Percentiles rank a stretch among this genome's conserved stretches.
phyloP scores from a whole-genome alignment of 30 jellyfish, hydroid and myxozoan genomes.

The Cassiopea xamachana region DNA sequence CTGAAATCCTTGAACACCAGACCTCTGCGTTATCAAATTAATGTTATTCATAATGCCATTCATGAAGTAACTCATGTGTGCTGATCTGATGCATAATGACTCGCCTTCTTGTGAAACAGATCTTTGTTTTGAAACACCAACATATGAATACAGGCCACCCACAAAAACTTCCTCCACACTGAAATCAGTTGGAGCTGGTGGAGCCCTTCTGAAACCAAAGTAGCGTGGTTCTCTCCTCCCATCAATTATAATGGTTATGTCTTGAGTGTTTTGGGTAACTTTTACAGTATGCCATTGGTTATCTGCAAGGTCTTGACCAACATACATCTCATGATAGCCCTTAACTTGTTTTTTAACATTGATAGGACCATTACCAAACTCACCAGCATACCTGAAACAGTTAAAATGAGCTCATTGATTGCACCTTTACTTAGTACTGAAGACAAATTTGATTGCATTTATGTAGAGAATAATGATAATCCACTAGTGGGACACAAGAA shows the following conservation, averaged over 20 bases:
- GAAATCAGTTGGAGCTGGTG: conserved; percentile 93
- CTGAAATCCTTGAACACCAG: conserved; percentile 12
- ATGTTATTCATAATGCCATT: conserved; percentile 74
- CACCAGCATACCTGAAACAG: conserved; percentile 91
- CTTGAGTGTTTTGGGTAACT: conserved; percentile 84
- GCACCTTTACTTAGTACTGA: too few species aligned
- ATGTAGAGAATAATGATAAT: too few species aligned
- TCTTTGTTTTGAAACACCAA: conserved; percentile 68
- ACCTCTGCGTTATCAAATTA: conserved; percentile 22
- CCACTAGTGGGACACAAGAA: too few species aligned
- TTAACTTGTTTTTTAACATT: conserved; percentile 87
- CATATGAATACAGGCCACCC: conserved; percentile 88
- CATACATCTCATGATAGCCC: conserved; percentile 91
- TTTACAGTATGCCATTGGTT: conserved; percentile 97
- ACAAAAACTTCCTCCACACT: conserved; percentile 79
- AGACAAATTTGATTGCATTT: too few species aligned
- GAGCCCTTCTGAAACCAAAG: conserved; percentile 88
- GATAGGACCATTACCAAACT: conserved; percentile 90
- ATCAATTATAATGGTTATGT: conserved; percentile 81
- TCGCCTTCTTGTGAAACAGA: conserved; percentile 86
- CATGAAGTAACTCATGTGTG: conserved; percentile 16
- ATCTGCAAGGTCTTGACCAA: conserved; percentile 96
- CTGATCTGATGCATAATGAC: conserved; percentile 80
- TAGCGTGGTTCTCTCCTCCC: conserved; percentile 71
- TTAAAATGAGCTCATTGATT: neutral